phyloP scores from a whole-genome alignment of 2,888 invertebrate species.

The Tenthredo scrophulariae region DNA sequence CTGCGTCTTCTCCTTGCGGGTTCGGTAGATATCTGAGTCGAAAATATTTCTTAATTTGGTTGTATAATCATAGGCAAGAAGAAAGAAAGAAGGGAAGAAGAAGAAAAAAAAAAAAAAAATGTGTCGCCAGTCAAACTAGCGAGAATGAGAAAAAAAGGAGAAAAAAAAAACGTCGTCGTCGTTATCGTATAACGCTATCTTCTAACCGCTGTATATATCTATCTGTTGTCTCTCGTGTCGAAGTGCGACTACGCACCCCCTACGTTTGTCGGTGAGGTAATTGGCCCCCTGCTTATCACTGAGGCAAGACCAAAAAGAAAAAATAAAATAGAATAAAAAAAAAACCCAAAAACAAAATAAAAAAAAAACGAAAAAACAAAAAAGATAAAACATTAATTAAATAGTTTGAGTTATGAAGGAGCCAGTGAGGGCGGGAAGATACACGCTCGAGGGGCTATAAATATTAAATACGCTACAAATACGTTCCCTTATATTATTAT shows the following conservation, averaged over 20 bases:
- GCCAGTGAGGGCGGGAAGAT: constrained; percentile 51
- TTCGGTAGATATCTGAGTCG: not conserved
- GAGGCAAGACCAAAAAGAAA: not conserved
- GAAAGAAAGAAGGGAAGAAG: not conserved
- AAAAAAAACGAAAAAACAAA: not conserved
- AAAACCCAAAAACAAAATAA: not conserved
- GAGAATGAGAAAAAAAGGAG: not conserved
- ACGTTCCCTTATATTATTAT: not conserved
- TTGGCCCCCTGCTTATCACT: constrained; percentile 38
- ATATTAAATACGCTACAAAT: constrained; percentile 28
- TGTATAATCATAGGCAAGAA: not conserved
- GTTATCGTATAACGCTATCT: constrained; percentile 9
- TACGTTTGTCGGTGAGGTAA: constrained; percentile 38
- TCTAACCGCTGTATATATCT: not conserved
- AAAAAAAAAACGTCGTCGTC: not conserved
- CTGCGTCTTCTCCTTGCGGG: not conserved
- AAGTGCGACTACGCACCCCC: not conserved
- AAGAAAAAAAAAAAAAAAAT: not conserved
- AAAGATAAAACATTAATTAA: constrained; percentile 70
- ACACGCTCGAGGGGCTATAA: constrained; percentile 4
- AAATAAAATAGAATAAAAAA: not conserved
- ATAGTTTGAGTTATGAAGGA: constrained; percentile 69
- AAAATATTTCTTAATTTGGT: not conserved
- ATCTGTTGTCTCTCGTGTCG: constrained; percentile 12
- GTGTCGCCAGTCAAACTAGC: not conserved